A percentile compares a stretch with the other conserved stretches of the same genome.
Evolutionary conservation across 2,797 vertebrate genomes (phyloP).

Genomic region (Halcyon leucocephala): DNA sequence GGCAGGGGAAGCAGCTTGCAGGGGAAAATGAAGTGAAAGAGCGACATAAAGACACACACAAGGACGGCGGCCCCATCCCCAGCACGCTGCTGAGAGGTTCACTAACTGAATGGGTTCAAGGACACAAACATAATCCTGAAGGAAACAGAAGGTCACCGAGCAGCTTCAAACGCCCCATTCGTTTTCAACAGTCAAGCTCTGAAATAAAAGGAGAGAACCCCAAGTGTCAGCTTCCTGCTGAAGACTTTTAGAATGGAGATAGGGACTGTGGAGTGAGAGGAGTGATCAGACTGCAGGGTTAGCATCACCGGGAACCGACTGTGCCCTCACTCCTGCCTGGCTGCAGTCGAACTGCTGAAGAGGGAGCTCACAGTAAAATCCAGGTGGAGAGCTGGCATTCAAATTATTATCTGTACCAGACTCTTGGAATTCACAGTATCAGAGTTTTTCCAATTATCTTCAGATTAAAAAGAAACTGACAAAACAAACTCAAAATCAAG

Average conservation of each 20-base stretch:
- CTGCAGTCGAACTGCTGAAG: not conserved
- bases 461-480: not conserved
- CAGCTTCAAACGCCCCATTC: slow-evolving; percentile 76
- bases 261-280: not conserved
- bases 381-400: not conserved
- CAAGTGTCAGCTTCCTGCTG: slow-evolving; percentile 37
- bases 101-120: slow-evolving; percentile 74
- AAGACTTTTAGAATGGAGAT: slow-evolving; percentile 72
- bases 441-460: not conserved
- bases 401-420: not conserved
- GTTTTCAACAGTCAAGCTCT: slow-evolving; percentile 41
- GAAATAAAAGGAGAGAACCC: slow-evolving; percentile 63
- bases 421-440: not conserved
- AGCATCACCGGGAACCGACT: not conserved
- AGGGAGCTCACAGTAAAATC: not conserved
- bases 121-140: slow-evolving; percentile 75
- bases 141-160: slow-evolving; percentile 81
- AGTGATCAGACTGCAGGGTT: slow-evolving; percentile 33
- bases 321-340: not conserved
- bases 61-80: slow-evolving; percentile 64
- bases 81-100: slow-evolving; percentile 68
- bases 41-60: slow-evolving; percentile 47
- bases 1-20: slow-evolving; percentile 30
- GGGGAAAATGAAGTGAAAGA: slow-evolving; percentile 48
- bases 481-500: not conserved